These are phyloP conservation scores for Napeogenes inachia DNA, from an alignment of 2,888 invertebrate species.

Conservation along the genomic window DNA sequence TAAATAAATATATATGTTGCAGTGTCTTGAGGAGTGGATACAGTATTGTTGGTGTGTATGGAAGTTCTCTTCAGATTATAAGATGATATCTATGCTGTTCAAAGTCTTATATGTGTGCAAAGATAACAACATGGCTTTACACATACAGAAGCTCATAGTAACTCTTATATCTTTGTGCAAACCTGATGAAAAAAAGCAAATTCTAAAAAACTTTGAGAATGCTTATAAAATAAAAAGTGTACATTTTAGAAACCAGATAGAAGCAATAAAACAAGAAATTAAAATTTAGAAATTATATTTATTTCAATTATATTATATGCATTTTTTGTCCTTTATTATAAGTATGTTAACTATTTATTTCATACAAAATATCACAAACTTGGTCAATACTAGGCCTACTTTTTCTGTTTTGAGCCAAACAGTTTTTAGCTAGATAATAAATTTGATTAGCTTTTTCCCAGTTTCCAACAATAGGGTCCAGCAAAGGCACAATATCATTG, in stretches of 20 bases:
- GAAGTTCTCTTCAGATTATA: conserved; percentile 48
- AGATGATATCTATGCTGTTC: conserved; percentile 51
- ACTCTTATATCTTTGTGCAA: conserved; percentile 49
- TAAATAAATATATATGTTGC: conserved; percentile 33
- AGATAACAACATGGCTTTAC: conserved; percentile 38
- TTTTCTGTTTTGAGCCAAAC: conserved; percentile 75
- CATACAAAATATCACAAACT: conserved; percentile 59
- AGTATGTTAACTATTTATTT: conserved; percentile 34
- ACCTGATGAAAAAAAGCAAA: conserved; percentile 43
- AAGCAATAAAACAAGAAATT: conserved; percentile 43
- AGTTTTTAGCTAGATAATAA: conserved; percentile 74
- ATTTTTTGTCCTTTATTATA: conserved; percentile 5
- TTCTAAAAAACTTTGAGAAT: conserved; percentile 41
- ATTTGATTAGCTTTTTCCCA: conserved; percentile 75
- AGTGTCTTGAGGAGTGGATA: conserved; percentile 62
- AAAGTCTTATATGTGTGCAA: conserved; percentile 54
- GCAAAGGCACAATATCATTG: conserved; percentile 67
- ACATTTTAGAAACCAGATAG: conserved; percentile 43
- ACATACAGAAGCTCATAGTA: conserved; percentile 47
- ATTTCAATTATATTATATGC: conserved; percentile 15
- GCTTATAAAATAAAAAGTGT: conserved; percentile 34
- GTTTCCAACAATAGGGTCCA: conserved; percentile 75
- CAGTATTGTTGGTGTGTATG: conserved; percentile 62
- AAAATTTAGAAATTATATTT: conserved; percentile 29
- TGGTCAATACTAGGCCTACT: conserved; percentile 77